phyloP scores from a whole-genome alignment of 1,140 invertebrate genomes.

The Helicoverpa zea region DNA sequence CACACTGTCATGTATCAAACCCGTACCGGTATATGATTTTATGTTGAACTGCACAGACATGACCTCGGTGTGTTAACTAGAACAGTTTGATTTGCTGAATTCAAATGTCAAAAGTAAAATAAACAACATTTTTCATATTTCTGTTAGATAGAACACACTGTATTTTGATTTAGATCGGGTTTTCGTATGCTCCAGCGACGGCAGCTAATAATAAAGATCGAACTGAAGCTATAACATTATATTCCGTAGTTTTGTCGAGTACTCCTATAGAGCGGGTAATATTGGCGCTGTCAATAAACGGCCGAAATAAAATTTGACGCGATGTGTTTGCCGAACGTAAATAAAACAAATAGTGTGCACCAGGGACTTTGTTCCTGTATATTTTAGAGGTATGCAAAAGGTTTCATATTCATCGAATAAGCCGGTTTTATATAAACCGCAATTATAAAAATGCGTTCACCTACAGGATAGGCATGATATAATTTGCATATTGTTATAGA shows the following conservation, averaged over 20 bases:
- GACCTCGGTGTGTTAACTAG: neutral
- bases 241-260: neutral
- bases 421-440: neutral
- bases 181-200: neutral
- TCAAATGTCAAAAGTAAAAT: slow-evolving; percentile 3
- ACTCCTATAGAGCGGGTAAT: neutral
- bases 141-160: neutral
- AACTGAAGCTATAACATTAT: neutral
- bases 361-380: slow-evolving; percentile 1
- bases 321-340: slow-evolving; percentile 35
- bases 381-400: slow-evolving; percentile 18
- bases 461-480: neutral
- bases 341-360: slow-evolving; percentile 39
- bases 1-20: too few relatives aligned
- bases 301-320: slow-evolving; percentile 36
- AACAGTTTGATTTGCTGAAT: neutral
- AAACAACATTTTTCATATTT: neutral
- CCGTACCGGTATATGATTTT: neutral
- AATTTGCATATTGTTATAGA: neutral
- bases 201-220: neutral
- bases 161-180: neutral
- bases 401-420: slow-evolving; percentile 5
- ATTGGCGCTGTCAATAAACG: slow-evolving; percentile 39
- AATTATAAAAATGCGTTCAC: neutral
- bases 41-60: neutral